Conservation (phyloP, 2,888 invertebrate species). For the Noctua pronuba region DNA sequence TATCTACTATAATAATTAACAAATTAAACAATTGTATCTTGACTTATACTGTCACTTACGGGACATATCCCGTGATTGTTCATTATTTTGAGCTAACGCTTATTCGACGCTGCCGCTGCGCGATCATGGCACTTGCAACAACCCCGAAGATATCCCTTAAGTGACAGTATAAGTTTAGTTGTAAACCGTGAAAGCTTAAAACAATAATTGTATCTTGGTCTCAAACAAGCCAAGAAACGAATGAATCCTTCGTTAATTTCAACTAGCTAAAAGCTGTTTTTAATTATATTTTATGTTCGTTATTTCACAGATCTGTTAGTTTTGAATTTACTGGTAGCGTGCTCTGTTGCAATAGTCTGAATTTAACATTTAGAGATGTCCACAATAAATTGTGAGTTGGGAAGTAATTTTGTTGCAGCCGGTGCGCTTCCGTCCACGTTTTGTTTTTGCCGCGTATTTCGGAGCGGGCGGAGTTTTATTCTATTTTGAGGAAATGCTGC, state of each 20-base stretch:
- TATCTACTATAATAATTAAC: not conserved
- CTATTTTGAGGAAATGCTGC: conserved; percentile 41
- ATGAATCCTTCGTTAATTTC: not conserved
- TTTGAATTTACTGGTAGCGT: conserved; percentile 15
- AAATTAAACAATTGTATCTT: too few species aligned
- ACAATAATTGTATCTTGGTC: not conserved
- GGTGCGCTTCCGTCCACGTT: conserved; percentile 29
- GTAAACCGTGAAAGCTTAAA: too few species aligned
- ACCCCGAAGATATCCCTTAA: too few species aligned
- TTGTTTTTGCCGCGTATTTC: conserved; percentile 52
- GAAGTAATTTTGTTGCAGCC: conserved; percentile 58
- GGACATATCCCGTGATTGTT: too few species aligned
- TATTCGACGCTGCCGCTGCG: too few species aligned
- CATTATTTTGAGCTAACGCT: too few species aligned
- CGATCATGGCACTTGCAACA: too few species aligned
- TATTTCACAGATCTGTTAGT: not conserved
- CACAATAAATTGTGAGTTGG: conserved; percentile 55
- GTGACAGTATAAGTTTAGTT: too few species aligned
- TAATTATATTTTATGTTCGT: not conserved
- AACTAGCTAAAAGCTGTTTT: not conserved
- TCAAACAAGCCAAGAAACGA: not conserved
- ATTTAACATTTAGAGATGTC: conserved; percentile 39
- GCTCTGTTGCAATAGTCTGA: conserved; percentile 24
- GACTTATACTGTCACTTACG: too few species aligned
- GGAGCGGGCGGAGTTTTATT: conserved; percentile 38